phyloP scores from a whole-genome alignment of 2,113 vertebrate species.

The Festucalex cinctus region DNA sequence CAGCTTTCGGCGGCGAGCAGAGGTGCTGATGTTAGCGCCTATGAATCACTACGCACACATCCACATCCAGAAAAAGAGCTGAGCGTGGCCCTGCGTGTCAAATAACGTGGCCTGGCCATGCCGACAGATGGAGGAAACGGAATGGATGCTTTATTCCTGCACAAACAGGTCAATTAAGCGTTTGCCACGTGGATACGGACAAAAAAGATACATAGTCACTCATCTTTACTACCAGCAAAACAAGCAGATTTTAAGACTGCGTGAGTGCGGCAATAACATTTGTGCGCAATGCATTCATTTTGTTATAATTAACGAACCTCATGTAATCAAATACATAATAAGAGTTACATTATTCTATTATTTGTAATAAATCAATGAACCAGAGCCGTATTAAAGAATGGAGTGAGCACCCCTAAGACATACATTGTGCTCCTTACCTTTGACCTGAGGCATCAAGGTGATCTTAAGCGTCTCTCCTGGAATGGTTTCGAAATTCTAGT shows the following conservation, averaged over 20 bases:
- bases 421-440: slow-evolving; percentile 47
- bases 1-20: slow-evolving; percentile 28
- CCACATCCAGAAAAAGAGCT: slow-evolving; percentile 16
- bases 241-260: background rate
- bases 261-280: background rate
- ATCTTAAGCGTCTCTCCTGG: slow-evolving; percentile 69
- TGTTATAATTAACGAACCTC: too few relatives aligned
- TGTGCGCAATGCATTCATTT: too few relatives aligned
- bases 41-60: slow-evolving; percentile 18
- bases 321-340: too few relatives aligned
- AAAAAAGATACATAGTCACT: background rate
- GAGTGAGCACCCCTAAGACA: background rate
- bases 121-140: slow-evolving; percentile 8
- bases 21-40: slow-evolving; percentile 44
- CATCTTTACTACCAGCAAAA: background rate
- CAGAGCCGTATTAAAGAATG: background rate
- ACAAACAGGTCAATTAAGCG: background rate
- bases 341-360: too few relatives aligned
- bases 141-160: slow-evolving; percentile 32
- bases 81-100: slow-evolving; percentile 9
- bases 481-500: slow-evolving; percentile 73
- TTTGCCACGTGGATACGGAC: background rate
- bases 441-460: slow-evolving; percentile 53
- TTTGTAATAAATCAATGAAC: background rate
- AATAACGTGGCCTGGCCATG: slow-evolving; percentile 1